A percentile compares a stretch with the other conserved stretches of the same genome.
Conservation (phyloP, 2,888 invertebrate species). For the Erebia aethiops region DNA sequence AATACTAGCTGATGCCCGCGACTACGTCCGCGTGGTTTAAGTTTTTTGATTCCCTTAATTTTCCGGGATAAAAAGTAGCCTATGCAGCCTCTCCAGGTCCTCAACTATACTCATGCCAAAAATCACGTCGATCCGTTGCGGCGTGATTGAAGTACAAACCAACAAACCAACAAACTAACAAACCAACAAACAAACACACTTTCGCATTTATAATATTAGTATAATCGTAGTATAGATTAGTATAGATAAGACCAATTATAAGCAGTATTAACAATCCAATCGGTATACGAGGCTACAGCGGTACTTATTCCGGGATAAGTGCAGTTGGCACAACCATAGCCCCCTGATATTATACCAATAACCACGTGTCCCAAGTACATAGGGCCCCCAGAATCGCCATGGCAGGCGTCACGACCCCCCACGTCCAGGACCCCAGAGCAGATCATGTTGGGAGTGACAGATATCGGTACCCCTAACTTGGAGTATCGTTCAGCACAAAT, state of each 20-base stretch:
- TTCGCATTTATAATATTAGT: no score
- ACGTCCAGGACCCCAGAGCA: constrained; percentile 62
- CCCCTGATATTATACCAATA: constrained; percentile 69
- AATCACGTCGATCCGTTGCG: no score
- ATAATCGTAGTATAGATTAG: background rate
- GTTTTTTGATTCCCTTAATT: no score
- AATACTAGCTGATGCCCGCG: no score
- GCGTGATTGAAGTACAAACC: no score
- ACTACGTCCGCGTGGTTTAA: no score
- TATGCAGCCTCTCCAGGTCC: no score
- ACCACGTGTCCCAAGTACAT: constrained; percentile 50
- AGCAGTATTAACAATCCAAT: constrained; percentile 34
- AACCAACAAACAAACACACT: no score
- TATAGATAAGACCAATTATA: background rate
- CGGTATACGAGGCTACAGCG: constrained; percentile 50
- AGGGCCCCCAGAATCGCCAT: constrained; percentile 59
- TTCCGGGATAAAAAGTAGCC: no score
- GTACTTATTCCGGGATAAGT: constrained; percentile 69
- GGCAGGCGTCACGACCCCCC: constrained; percentile 53
- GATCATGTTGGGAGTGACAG: constrained; percentile 61
- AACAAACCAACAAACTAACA: no score
- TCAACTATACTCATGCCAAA: no score
- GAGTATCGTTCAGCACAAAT: constrained; percentile 60
- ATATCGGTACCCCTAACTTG: constrained; percentile 42
- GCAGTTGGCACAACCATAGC: constrained; percentile 63